A percentile compares a stretch with the other conserved stretches of the same genome.
Evolutionary conservation across 2,113 vertebrate species (phyloP).

Genomic region (Gorsachius goisagi): DNA sequence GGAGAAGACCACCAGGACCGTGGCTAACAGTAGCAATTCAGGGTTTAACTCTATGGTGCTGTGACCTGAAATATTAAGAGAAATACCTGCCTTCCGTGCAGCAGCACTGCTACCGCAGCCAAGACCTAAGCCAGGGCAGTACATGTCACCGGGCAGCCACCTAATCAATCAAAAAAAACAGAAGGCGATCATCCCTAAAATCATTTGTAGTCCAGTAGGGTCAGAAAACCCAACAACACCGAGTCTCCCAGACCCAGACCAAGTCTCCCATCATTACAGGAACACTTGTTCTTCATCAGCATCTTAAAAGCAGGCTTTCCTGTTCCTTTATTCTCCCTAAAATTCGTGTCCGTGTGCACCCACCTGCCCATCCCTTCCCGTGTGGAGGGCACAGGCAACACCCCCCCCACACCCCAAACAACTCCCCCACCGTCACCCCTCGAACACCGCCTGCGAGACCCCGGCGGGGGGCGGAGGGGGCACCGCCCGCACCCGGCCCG

Average conservation of each 20-base stretch:
- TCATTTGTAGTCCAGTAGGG: accelerated
- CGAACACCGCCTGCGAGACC: accelerated
- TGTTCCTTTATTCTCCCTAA: not conserved
- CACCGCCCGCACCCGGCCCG: not conserved
- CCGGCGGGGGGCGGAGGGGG: not conserved
- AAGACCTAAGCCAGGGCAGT: not conserved
- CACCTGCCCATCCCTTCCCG: not conserved
- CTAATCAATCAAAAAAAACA: not conserved
- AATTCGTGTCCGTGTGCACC: accelerated
- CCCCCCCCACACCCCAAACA: not conserved
- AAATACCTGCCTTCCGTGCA: not conserved
- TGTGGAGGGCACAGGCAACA: not conserved
- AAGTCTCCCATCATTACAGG: not conserved
- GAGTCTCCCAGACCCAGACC: not conserved
- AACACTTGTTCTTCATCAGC: not conserved
- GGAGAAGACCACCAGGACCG: not conserved
- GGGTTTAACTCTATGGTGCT: accelerated
- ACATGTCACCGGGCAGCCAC: not conserved
- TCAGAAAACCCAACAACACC: not conserved
- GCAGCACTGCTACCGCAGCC: not conserved
- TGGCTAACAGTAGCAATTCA: not conserved
- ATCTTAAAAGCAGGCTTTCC: not conserved
- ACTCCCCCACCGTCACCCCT: accelerated
- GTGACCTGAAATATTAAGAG: not conserved
- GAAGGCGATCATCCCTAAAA: not conserved